phyloP scores from a whole-genome alignment of 2,113 vertebrate species.

The Petrocephalus zakoni region DNA sequence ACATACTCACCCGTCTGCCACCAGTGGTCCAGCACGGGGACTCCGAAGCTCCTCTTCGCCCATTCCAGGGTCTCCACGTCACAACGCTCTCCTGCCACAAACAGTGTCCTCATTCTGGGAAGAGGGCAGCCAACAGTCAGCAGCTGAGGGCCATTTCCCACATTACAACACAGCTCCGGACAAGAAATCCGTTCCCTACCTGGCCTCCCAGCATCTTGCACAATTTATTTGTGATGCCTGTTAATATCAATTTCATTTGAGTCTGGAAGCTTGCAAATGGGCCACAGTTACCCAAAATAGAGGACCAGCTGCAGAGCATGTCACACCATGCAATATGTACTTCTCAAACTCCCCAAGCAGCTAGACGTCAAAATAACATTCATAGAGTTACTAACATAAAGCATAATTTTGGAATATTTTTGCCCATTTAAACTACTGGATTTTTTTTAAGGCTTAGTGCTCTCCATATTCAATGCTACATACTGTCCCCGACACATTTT shows the following conservation, averaged over 20 bases:
- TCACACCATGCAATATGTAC: background rate
- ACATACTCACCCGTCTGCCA: conserved; percentile 88
- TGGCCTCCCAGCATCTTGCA: background rate
- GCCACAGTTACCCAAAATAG: background rate
- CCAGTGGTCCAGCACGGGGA: conserved; percentile 95
- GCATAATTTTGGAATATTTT: background rate
- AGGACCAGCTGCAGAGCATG: background rate
- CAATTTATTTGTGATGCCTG: background rate
- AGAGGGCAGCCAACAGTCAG: background rate
- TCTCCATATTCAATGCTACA: background rate
- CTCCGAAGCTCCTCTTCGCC: conserved; percentile 82
- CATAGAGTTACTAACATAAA: background rate
- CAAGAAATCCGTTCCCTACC: background rate
- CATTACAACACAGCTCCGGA: background rate
- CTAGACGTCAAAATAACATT: background rate
- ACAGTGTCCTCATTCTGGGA: conserved; percentile 73
- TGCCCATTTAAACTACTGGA: background rate
- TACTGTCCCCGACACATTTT: background rate
- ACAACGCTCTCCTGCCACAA: conserved; percentile 89
- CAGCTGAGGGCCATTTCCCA: no score
- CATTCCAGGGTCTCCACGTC: conserved; percentile 86
- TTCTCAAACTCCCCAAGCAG: background rate
- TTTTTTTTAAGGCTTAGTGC: background rate
- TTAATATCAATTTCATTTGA: background rate
- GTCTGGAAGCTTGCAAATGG: background rate